phyloP scores from a whole-genome alignment of 1,140 invertebrate species.

The Eufriesea mexicana region DNA sequence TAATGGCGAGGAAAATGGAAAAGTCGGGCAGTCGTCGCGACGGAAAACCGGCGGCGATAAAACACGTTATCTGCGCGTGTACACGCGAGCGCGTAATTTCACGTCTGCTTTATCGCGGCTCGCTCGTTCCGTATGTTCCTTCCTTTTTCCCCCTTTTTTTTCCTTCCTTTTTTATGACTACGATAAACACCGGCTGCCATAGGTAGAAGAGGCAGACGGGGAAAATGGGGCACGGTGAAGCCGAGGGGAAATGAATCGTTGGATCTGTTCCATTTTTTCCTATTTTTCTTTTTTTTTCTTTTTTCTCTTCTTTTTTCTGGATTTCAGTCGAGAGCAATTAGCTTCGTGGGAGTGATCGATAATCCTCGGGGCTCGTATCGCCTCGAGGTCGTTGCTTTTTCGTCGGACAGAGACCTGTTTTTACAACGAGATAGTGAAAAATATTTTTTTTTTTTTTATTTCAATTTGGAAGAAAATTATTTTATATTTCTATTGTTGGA shows the following conservation, averaged over 20 bases:
- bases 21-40: background rate
- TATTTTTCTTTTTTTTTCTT: background rate
- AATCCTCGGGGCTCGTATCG: background rate
- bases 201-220: background rate
- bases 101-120: constrained; percentile 12
- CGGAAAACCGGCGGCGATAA: background rate
- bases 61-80: background rate
- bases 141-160: too few relatives aligned
- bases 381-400: background rate
- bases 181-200: background rate
- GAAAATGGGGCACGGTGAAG: background rate
- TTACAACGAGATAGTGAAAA: too few relatives aligned
- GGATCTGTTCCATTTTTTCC: background rate
- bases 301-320: background rate
- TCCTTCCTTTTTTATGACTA: background rate
- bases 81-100: constrained; percentile 7
- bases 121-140: background rate
- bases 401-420: background rate
- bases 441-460: too few relatives aligned
- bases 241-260: background rate
- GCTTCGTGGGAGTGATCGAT: background rate
- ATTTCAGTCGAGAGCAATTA: background rate
- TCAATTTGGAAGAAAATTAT: too few relatives aligned
- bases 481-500: too few relatives aligned
- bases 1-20: background rate